Evolutionary conservation across 2,797 vertebrate species (phyloP), one percentile per base, ranked within the genome.

Genomic region (Merluccius polli): DNA sequence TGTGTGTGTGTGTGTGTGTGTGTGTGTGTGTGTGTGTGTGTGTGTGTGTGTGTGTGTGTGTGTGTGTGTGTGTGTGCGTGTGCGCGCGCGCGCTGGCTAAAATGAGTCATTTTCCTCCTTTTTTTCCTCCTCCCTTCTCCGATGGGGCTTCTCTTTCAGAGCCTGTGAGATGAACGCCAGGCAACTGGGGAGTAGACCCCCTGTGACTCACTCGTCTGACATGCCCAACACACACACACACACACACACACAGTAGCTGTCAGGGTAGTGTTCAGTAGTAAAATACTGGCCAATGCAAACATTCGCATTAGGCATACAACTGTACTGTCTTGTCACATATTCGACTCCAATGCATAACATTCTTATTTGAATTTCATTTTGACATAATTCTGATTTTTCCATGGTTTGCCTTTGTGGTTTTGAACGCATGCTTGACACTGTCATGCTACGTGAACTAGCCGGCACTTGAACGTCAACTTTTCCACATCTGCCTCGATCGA

Each of bases 201-300:
- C 59, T 74, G 77, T 90, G 89, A 92, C 88, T 92, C 89, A 89
- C 81, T 78, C 78, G 78, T 82, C 85, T 88, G 85, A 91, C 84
- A 86, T 86, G 84, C 83, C 72, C 81, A 12, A 29, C n/a, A 27
- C n/a, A 12, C 59, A 24, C 9, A 27, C 59, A 1, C 11, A 27
- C 59, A 12, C n/a, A 27, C 24, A 27, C 59, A 65, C 59, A 21
- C 44, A 21, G 52, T 10, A 59, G 5, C 48, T 21, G 65, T 71
- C 15, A 74, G 79, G 52, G 72, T 73, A 24, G n/a, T 7, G 52
- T 59, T 59, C 21, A 59, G 52, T 59, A 21, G 52, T 59, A 2
- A 59, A 59, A 24, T 59, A 59, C 21, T 2, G n/a, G 52, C 52
- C 52, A 48, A 41, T 48, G 44, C 44, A 21, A 48, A 48, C 44